Evolutionary conservation across 2,888 invertebrate genomes (phyloP).

Genomic region (Andrena flavipes): DNA sequence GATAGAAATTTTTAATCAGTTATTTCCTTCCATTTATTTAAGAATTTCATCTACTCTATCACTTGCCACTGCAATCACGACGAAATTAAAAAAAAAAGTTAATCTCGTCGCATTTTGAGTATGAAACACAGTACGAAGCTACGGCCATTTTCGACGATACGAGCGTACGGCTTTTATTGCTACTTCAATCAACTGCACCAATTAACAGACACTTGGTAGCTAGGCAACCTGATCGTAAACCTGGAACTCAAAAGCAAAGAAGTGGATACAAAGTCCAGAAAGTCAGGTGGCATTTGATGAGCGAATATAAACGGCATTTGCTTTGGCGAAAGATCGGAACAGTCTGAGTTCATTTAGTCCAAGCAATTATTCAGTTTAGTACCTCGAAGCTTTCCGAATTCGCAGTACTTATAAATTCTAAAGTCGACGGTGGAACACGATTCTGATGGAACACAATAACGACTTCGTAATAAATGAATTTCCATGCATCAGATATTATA

Average conservation of each 20-base stretch:
- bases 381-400: slow-evolving; percentile 30
- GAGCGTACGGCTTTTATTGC: slow-evolving; percentile 21
- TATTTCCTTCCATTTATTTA: not conserved
- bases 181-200: slow-evolving; percentile 34
- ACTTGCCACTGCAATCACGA: not conserved
- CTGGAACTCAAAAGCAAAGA: slow-evolving; percentile 41
- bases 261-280: slow-evolving; percentile 39
- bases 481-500: not conserved
- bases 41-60: not conserved
- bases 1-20: not conserved
- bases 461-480: not conserved
- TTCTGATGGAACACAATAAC: not conserved
- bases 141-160: slow-evolving; percentile 30
- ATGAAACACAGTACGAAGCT: slow-evolving; percentile 14
- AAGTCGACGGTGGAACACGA: not conserved
- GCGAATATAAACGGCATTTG: slow-evolving; percentile 40
- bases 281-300: slow-evolving; percentile 26
- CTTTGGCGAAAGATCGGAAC: slow-evolving; percentile 18
- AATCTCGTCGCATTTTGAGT: not conserved
- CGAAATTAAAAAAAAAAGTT: too few species aligned
- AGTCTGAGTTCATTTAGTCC: slow-evolving; percentile 39
- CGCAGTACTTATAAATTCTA: slow-evolving; percentile 21
- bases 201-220: slow-evolving; percentile 47
- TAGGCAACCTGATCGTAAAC: slow-evolving; percentile 33
- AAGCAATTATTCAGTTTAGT: slow-evolving; percentile 38